A percentile compares a stretch with the other conserved stretches of the same genome.
Conservation (phyloP, 2,113 vertebrate species). For the Zingel zingel region DNA sequence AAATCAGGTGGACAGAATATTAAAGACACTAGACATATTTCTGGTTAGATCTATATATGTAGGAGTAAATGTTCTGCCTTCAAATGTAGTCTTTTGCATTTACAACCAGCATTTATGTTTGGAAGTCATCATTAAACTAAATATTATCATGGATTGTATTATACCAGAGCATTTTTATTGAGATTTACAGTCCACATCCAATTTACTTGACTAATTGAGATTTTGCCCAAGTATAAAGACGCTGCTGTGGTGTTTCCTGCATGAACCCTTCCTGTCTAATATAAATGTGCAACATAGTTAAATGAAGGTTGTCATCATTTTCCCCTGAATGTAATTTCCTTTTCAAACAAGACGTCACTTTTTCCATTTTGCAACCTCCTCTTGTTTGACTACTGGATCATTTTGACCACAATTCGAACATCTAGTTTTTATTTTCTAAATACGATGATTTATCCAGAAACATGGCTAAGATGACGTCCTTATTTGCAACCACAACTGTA, state of each 20-base stretch:
- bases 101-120: neutral
- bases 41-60: neutral
- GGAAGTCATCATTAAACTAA: neutral
- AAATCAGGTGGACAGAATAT: neutral
- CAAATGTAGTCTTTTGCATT: neutral
- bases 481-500: constrained; percentile 26
- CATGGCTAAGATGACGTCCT: constrained; percentile 1
- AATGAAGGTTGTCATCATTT: neutral
- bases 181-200: neutral
- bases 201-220: neutral
- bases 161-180: neutral
- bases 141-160: neutral
- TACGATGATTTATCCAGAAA: neutral
- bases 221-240: neutral
- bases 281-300: neutral
- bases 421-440: neutral
- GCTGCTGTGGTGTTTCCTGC: neutral
- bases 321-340: constrained; percentile 22
- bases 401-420: neutral
- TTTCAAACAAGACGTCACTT: neutral
- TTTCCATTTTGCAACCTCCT: constrained; percentile 24
- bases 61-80: neutral
- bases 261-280: neutral
- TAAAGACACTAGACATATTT: neutral
- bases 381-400: neutral